Conservation (phyloP, 2,113 vertebrate genomes). For the Chelonoidis abingdonii region DNA sequence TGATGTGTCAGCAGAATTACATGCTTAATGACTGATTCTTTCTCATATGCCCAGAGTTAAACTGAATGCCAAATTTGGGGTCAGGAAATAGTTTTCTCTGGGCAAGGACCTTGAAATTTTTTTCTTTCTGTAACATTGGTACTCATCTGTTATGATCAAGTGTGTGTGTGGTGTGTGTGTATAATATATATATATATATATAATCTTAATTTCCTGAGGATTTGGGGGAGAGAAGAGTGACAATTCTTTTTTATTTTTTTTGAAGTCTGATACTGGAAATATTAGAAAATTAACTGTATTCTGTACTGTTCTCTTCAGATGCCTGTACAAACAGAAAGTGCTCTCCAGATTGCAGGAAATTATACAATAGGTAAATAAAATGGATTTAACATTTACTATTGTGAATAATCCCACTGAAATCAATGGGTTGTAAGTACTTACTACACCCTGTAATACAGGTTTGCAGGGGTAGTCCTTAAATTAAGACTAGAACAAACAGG, state of each 20-base stretch:
- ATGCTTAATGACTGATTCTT: too few species aligned
- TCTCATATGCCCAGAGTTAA: too few species aligned
- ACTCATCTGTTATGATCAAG: not conserved
- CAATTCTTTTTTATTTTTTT: not conserved
- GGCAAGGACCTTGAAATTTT: too few species aligned
- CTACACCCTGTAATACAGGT: not conserved
- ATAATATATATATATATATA: not conserved
- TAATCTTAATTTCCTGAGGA: not conserved
- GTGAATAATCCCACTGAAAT: accelerated
- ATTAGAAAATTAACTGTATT: not conserved
- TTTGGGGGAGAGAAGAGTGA: not conserved
- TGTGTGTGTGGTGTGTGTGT: too few species aligned
- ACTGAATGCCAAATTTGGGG: too few species aligned
- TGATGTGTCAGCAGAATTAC: too few species aligned
- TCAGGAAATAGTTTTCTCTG: too few species aligned
- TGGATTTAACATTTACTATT: not conserved
- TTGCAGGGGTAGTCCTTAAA: not conserved
- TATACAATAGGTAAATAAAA: not conserved
- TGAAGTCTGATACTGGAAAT: accelerated
- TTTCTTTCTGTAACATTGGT: too few species aligned
- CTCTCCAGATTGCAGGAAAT: not conserved
- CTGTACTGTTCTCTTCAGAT: not conserved
- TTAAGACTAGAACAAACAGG: too few species aligned
- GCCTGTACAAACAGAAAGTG: not conserved
- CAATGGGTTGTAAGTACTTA: not conserved